These are phyloP conservation scores for Chymomyza fuscimana DNA, from an alignment of 2,888 invertebrate species.

Conservation along the genomic window DNA sequence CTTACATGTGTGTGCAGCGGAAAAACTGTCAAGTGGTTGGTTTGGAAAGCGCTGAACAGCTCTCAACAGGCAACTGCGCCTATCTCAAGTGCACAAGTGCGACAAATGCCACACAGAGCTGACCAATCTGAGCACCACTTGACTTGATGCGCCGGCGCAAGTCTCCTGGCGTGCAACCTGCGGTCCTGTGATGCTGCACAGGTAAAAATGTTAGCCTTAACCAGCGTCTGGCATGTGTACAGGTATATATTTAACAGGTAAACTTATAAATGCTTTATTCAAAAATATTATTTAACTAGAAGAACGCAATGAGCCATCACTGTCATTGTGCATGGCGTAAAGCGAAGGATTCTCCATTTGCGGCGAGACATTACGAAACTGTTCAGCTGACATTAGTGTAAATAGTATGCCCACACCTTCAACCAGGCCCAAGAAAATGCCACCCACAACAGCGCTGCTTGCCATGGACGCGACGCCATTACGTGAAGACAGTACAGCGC, in stretches of 20 bases:
- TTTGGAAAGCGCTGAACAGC: too few species aligned
- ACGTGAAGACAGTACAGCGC: conserved; percentile 56
- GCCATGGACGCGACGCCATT: conserved; percentile 60
- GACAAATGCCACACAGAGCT: conserved; percentile 29
- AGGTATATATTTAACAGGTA: conserved; percentile 64
- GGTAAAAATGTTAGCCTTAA: conserved; percentile 43
- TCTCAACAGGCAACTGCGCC: conserved; percentile 54
- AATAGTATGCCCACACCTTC: conserved; percentile 58
- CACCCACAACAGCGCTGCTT: conserved; percentile 56
- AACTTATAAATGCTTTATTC: not conserved
- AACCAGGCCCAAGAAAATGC: conserved; percentile 53
- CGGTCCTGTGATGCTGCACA: conserved; percentile 47
- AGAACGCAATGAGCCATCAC: not conserved
- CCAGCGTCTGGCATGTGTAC: conserved; percentile 36
- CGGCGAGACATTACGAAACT: conserved; percentile 47
- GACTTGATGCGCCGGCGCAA: conserved; percentile 74
- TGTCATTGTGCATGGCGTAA: not conserved
- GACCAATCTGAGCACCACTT: conserved; percentile 53
- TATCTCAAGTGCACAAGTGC: conserved; percentile 68
- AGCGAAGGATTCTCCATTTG: not conserved
- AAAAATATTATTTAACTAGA: not conserved
- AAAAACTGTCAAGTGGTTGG: conserved; percentile 23
- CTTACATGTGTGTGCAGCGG: conserved; percentile 18
- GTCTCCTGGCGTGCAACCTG: conserved; percentile 37
- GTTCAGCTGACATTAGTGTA: conserved; percentile 56